A percentile compares a stretch with the other conserved stretches of the same genome.
These are phyloP conservation scores for Hermodice carunculata DNA, from an alignment of 2,888 invertebrate species.

Conservation along the genomic window DNA sequence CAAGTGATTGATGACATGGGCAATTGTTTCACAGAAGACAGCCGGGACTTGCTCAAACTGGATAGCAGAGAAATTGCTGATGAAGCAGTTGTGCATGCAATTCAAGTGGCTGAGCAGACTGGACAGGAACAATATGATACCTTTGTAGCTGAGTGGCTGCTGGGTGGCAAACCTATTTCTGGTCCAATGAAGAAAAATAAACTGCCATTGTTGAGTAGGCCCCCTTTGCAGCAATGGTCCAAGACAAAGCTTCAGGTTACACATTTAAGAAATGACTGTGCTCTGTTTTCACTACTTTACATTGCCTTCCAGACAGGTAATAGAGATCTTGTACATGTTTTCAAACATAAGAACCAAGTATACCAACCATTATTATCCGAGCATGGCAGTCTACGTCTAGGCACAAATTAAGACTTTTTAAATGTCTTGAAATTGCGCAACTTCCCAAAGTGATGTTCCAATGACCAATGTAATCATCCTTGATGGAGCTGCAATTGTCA, in stretches of 20 bases:
- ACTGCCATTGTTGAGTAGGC: no score
- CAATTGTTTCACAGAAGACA: slow-evolving; percentile 1
- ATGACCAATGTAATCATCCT: not conserved
- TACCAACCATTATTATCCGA: not conserved
- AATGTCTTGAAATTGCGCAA: not conserved
- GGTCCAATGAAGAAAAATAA: not conserved
- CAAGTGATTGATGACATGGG: not conserved
- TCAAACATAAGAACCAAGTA: not conserved
- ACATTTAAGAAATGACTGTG: slow-evolving; percentile 18
- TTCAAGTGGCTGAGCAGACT: not conserved
- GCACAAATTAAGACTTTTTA: not conserved
- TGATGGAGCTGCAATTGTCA: slow-evolving; percentile 7
- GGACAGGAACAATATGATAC: not conserved
- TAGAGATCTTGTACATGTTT: no score
- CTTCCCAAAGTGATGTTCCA: not conserved
- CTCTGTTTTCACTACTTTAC: no score
- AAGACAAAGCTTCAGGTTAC: no score
- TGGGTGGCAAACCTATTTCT: not conserved
- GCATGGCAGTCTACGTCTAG: not conserved
- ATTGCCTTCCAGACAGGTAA: no score
- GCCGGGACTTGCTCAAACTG: not conserved
- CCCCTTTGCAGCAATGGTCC: no score
- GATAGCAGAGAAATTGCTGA: not conserved
- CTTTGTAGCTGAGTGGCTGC: not conserved
- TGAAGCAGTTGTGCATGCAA: not conserved